These are phyloP conservation scores for Automeris io DNA, from an alignment of 2,888 invertebrate genomes.

Conservation along the genomic window DNA sequence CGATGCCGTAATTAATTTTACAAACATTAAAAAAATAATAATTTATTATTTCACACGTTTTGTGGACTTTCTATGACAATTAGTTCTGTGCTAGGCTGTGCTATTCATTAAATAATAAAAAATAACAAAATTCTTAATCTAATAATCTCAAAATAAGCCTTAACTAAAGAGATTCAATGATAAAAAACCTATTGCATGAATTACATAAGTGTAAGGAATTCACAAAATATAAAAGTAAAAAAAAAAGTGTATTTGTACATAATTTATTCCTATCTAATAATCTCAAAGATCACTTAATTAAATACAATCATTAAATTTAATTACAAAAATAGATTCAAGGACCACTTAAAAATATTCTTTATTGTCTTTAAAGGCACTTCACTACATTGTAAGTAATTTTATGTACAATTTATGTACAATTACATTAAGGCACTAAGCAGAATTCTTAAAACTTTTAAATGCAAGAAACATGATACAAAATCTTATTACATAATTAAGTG, in stretches of 20 bases:
- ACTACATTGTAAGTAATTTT: slow-evolving; percentile 22
- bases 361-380: slow-evolving; percentile 38
- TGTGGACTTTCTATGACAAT: slow-evolving; percentile 32
- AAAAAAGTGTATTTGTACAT: slow-evolving; percentile 55
- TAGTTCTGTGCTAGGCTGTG: slow-evolving; percentile 40
- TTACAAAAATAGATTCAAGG: slow-evolving; percentile 18
- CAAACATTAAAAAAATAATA: slow-evolving; percentile 64
- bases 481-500: slow-evolving; percentile 2
- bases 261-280: slow-evolving; percentile 45
- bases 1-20: slow-evolving; percentile 44
- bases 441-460: slow-evolving; percentile 28
- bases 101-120: slow-evolving; percentile 60
- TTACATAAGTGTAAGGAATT: slow-evolving; percentile 4
- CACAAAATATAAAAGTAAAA: slow-evolving; percentile 18
- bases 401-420: slow-evolving; percentile 22
- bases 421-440: slow-evolving; percentile 25
- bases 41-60: slow-evolving; percentile 67
- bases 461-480: slow-evolving; percentile 13
- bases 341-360: slow-evolving; percentile 16
- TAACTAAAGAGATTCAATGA: slow-evolving; percentile 63
- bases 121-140: slow-evolving; percentile 59
- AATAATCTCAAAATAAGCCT: slow-evolving; percentile 65
- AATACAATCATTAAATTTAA: slow-evolving; percentile 7
- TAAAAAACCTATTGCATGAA: slow-evolving; percentile 33
- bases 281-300: slow-evolving; percentile 47